Evolutionary conservation across 2,797 vertebrate genomes (phyloP), one percentile per base, ranked within the genome.

Genomic region (Gambusia yucatana): DNA sequence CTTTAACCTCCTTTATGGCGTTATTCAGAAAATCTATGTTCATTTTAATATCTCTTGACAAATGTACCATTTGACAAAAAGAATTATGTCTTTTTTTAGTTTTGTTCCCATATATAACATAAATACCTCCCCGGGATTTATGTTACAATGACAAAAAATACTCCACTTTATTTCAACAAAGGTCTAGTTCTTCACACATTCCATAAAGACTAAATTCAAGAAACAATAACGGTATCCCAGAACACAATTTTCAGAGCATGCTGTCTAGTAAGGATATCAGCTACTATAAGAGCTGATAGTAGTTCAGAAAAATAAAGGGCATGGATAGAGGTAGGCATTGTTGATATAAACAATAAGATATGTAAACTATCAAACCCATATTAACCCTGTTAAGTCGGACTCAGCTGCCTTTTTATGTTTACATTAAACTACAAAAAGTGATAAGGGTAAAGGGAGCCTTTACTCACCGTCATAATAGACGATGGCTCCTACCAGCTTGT

Each of bases 381-480:
- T 48, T 47, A 65, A 65, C 9, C 63, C 17, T 25, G 36, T 41
- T 39, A 36, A 41, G 20, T 41, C 36, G 25, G 80, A 86, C 61
- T 82, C 76, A 61, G 76, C 81, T 69, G 77, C 72, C 72, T 39
- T 74, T 74, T 72, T 16, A 0, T 70, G 82, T 88, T 87, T 81
- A 82, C 72, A 83, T 71, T 70, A 80, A 87, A 91, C 41, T 87
- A 78, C 79, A 46, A 82, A 28, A 46, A 6, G 6, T 16, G 41
- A 7, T 1, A 3, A n/a, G 8, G 13, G 10, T 13, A 44, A 44
- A 28, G 0, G 1, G 17, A 50, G 39, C 36, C 1, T 0, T 13
- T 33, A 72, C 97, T 90, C 93, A 99, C 98, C 98, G 0, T 99
- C 98, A 0, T 98, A 99, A 94, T 99, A 99, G 85, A 99, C 98